These are phyloP conservation scores for Carollia perspicillata DNA, from an alignment of 2,113 vertebrate genomes.

Conservation along the genomic window DNA sequence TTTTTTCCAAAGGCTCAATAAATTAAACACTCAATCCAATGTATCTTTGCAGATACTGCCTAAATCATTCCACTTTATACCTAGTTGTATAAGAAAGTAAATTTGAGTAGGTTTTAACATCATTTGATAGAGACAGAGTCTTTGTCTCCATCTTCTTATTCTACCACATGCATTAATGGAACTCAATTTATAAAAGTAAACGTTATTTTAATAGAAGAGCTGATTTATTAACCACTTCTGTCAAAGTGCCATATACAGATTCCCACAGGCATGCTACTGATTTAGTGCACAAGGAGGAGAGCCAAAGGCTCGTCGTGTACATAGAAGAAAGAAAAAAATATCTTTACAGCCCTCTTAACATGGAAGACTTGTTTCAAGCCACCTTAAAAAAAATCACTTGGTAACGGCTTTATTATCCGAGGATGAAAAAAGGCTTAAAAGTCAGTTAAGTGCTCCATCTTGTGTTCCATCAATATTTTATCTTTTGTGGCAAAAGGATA, in stretches of 20 bases:
- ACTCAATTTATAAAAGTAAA: conserved; percentile 54
- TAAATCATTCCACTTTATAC: conserved; percentile 32
- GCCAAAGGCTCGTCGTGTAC: background rate
- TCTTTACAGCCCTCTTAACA: background rate
- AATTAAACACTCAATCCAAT: conserved; percentile 32
- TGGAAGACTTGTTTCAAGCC: background rate
- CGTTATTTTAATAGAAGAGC: conserved; percentile 59
- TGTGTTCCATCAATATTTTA: background rate
- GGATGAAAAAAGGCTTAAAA: conserved; percentile 51
- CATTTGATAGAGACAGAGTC: conserved; percentile 4
- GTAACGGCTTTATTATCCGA: conserved; percentile 43
- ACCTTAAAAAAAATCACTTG: background rate
- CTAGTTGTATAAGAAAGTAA: conserved; percentile 42
- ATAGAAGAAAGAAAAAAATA: conserved; percentile 26
- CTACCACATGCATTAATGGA: conserved; percentile 46
- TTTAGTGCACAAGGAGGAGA: background rate
- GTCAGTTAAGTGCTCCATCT: background rate
- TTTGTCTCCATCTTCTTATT: conserved; percentile 41
- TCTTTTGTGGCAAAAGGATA: background rate
- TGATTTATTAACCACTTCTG: conserved; percentile 51
- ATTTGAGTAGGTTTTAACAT: conserved; percentile 29
- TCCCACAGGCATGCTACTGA: conserved; percentile 19
- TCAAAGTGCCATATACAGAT: conserved; percentile 43
- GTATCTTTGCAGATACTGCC: conserved; percentile 16
- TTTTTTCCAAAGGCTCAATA: conserved; percentile 12